Percentiles rank a stretch among this genome's conserved stretches.
Conservation (phyloP, 2,797 vertebrate species). For the Thaleichthys pacificus region DNA sequence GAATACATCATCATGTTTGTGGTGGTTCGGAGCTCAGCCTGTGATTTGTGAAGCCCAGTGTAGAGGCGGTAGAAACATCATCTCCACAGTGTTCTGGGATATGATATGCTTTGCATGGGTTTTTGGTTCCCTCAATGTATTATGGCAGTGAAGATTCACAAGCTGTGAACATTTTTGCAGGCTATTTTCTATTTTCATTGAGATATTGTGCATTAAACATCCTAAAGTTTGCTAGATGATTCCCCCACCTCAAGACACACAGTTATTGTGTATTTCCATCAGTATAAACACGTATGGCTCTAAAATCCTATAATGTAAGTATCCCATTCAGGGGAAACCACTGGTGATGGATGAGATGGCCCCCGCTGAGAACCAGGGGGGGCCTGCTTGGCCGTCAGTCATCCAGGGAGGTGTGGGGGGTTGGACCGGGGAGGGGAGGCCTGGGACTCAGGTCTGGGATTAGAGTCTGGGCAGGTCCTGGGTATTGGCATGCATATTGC, state of each 20-base stretch:
- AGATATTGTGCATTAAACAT: no score
- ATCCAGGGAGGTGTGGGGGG: background rate
- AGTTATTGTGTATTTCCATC: background rate
- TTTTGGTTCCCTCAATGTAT: slow-evolving; percentile 16
- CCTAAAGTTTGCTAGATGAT: no score
- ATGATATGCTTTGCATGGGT: slow-evolving; percentile 52
- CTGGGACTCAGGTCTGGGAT: background rate
- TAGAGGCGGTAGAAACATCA: slow-evolving; percentile 33
- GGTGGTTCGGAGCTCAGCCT: slow-evolving; percentile 71
- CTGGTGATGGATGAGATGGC: background rate
- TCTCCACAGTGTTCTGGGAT: slow-evolving; percentile 32
- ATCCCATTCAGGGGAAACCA: background rate
- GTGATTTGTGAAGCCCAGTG: slow-evolving; percentile 68
- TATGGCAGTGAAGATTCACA: no score
- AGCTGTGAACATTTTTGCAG: no score
- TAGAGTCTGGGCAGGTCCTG: background rate
- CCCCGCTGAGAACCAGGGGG: background rate
- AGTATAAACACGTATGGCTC: background rate
- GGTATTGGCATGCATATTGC: background rate
- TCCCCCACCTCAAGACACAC: background rate
- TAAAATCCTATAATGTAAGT: background rate
- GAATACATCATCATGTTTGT: slow-evolving; percentile 77
- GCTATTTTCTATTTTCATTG: no score
- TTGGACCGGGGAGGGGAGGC: background rate
- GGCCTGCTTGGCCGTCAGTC: background rate